phyloP scores from a whole-genome alignment of 1,140 invertebrate genomes.

The Cydia fagiglandana region DNA sequence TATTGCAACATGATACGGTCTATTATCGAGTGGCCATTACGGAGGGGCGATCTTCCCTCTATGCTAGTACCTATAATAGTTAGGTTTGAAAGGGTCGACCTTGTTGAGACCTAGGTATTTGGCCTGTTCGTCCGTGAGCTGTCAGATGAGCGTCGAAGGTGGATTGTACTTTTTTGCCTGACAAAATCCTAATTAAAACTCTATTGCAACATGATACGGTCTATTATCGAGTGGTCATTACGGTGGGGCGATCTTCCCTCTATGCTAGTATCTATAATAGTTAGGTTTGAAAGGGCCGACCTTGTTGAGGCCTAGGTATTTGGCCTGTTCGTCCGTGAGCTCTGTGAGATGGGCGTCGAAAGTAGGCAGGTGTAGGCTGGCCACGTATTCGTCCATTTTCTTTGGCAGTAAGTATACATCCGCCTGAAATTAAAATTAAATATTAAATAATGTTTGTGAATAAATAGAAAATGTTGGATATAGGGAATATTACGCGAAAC shows the following conservation, averaged over 20 bases:
- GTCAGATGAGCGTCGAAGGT: too few species aligned
- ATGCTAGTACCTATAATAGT: too few species aligned
- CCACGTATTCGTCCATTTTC: constrained; percentile 99
- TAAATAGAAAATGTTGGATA: too few species aligned
- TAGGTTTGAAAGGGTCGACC: too few species aligned
- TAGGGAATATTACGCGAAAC: too few species aligned
- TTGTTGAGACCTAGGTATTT: too few species aligned
- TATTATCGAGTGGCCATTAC: too few species aligned
- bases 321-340: constrained; percentile 97
- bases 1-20: too few species aligned
- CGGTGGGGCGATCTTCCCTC: constrained; percentile 2
- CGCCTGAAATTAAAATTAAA: constrained; percentile 72
- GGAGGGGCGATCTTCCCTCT: too few species aligned
- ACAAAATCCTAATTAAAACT: not conserved
- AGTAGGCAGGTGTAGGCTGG: constrained; percentile 95
- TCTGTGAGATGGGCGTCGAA: constrained; percentile 99
- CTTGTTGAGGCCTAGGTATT: constrained; percentile 98
- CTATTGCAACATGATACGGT: not conserved
- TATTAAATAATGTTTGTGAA: not conserved
- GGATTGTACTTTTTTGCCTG: too few species aligned
- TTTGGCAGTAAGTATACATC: constrained; percentile 98
- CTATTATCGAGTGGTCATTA: not conserved
- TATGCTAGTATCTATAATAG: constrained; percentile 91
- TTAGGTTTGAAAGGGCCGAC: constrained; percentile 99
- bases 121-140: too few species aligned